phyloP scores from a whole-genome alignment of 2,113 vertebrate species.

The Actenoides hombroni region DNA sequence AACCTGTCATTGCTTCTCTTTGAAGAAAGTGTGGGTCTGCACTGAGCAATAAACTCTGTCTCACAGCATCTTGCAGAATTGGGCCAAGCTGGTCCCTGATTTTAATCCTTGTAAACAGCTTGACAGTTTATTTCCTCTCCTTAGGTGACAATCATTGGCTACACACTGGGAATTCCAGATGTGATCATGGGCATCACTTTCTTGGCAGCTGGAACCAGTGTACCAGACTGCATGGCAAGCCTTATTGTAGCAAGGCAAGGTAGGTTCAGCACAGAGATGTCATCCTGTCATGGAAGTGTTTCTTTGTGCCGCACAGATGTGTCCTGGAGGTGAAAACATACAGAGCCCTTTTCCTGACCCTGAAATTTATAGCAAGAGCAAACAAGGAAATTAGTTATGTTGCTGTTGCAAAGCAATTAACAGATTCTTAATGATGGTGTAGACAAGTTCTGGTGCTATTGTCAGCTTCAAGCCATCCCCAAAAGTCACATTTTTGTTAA shows the following conservation, averaged over 20 bases:
- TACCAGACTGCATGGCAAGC: slow-evolving; percentile 98
- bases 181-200: slow-evolving; percentile 99
- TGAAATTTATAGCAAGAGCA: not conserved
- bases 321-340: not conserved
- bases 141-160: slow-evolving; percentile 96
- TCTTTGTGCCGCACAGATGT: not conserved
- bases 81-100: not conserved
- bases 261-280: slow-evolving; percentile 69
- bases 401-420: not conserved
- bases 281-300: not conserved
- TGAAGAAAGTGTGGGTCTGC: not conserved
- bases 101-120: not conserved
- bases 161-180: slow-evolving; percentile 93
- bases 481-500: not conserved
- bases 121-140: not conserved
- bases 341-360: not conserved
- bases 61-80: not conserved
- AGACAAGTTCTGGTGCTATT: not conserved
- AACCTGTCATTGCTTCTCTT: not conserved
- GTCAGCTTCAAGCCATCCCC: not conserved
- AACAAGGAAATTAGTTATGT: not conserved
- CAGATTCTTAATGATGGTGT: not conserved
- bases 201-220: slow-evolving; percentile 95
- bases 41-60: not conserved
- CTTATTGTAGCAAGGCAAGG: slow-evolving; percentile 96